Conservation (phyloP, 2,113 vertebrate species). For the Neotoma lepida region DNA sequence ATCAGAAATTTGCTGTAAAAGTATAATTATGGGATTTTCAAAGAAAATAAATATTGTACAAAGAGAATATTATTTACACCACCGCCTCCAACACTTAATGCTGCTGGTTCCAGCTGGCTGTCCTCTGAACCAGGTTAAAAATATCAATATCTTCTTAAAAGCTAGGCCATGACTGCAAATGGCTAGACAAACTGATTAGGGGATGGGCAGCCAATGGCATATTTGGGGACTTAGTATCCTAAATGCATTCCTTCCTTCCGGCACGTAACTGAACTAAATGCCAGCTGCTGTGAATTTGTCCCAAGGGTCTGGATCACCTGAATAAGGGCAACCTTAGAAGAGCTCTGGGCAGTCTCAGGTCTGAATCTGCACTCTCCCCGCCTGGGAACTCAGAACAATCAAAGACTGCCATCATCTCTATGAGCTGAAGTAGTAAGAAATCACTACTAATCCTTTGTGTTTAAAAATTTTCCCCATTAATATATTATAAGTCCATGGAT, state of each 20-base stretch:
- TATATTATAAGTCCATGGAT: background rate
- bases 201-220: slow-evolving; percentile 50
- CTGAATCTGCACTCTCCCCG: background rate
- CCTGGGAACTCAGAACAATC: background rate
- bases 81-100: background rate
- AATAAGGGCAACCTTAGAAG: background rate
- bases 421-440: background rate
- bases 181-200: background rate
- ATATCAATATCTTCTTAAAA: slow-evolving; percentile 19
- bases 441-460: background rate
- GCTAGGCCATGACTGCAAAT: background rate
- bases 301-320: background rate
- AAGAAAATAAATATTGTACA: slow-evolving; percentile 47
- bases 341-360: background rate
- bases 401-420: background rate
- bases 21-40: background rate
- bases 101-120: background rate
- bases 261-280: background rate
- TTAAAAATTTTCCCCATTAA: background rate
- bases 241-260: background rate
- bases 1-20: background rate
- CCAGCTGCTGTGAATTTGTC: background rate
- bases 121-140: slow-evolving; percentile 11
- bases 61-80: background rate
- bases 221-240: background rate